Base-by-base conservation (phyloP, 92 coral and sea anemone species). In the Nematostella vectensis region DNA sequence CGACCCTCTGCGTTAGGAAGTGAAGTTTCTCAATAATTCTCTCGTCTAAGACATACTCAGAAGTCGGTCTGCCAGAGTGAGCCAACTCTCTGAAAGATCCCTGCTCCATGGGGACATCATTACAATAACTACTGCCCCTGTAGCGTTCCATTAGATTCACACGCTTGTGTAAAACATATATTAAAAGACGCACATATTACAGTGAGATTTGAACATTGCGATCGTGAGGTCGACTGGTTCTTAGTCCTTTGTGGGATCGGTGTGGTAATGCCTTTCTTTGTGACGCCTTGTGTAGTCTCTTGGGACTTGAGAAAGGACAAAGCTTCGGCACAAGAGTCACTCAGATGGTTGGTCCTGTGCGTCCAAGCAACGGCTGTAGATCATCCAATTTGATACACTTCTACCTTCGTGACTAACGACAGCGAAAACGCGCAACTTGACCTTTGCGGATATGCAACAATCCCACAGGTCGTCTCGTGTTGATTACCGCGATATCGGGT, bases 1-100 rank as follows among this genome's bases (percentile, higher is more conserved):
- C 67, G 42, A 85, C 85, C 58, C 70, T 76, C 66, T 67, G 67
- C 33, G 88, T 75, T 42, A 85, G 72, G 47, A 61, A 67, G 33
- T 72, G 80, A 15, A 85, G 64, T 52, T 75, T 74, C 72, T 83
- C 62, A 20, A 83, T 63, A 13, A 85, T 80, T 8, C 54, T 39
- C 38, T 28, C 15, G 61, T 64, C 70, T 50, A 33, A 37, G 2
- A 13, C 21, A 12, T 45, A 27, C n/a, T 65, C 61, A 6, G 56
- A 55, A 40, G 45, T 55, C 42, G 54, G 27, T 47, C 62, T 43
- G 25, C 45, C 63, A 15, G 48, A 19, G 15, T 55, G 18, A 6
- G 20, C 55, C 25, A 56, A 66, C 6, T 48, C 72, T 24, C 55
- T 33, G 52, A 51, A 55, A 29, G 47, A 25, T 0, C 29, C 55